These are phyloP conservation scores for Butorides virescens DNA, from an alignment of 2,113 vertebrate genomes.

Conservation along the genomic window DNA sequence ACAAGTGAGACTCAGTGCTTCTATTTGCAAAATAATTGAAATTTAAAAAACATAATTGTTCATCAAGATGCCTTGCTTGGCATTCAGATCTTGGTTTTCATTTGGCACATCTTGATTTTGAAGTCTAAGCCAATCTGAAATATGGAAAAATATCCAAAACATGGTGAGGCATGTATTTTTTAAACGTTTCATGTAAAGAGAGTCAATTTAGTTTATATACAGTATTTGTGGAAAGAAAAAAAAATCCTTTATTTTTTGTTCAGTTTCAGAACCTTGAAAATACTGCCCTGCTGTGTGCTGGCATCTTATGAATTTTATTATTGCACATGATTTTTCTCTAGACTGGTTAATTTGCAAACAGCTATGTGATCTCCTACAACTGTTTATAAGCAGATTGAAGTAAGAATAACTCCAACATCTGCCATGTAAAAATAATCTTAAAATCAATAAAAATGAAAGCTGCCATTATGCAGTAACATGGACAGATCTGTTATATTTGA, in stretches of 20 bases:
- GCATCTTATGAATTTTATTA: not conserved
- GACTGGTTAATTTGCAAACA: not conserved
- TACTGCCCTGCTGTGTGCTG: not conserved
- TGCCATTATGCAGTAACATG: not conserved
- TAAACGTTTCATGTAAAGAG: not conserved
- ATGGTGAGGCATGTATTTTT: not conserved
- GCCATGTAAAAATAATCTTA: not conserved
- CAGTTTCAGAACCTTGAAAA: not conserved
- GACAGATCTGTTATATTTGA: not conserved
- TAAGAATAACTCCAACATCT: not conserved
- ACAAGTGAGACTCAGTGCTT: not conserved
- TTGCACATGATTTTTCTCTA: not conserved
- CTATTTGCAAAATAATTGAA: not conserved
- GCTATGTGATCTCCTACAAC: not conserved
- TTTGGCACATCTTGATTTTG: not conserved
- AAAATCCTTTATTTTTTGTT: accelerated
- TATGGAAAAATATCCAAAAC: not conserved
- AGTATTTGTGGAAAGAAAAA: not conserved
- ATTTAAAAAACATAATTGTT: not conserved
- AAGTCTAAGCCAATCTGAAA: not conserved
- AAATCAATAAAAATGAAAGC: not conserved
- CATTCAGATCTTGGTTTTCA: not conserved
- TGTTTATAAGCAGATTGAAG: not conserved
- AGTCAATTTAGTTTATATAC: not conserved
- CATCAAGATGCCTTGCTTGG: not conserved